Evolutionary conservation across 2,888 invertebrate genomes (phyloP).

Genomic region (Aphelenchoides bicaudatus): DNA sequence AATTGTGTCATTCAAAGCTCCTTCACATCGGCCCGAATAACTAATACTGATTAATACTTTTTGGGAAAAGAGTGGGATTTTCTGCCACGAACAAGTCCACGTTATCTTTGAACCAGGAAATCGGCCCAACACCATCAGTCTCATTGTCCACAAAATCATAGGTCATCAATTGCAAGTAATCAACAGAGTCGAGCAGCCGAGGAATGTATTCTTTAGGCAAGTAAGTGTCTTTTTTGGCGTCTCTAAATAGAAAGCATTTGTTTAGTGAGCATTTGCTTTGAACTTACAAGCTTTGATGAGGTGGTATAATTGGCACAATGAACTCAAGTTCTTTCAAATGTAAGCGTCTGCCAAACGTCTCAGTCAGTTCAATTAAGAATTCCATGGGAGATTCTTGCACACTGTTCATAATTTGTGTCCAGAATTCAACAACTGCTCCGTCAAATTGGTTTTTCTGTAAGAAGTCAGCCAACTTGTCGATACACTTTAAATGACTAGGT

Average conservation of each 20-base stretch:
- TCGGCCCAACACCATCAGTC: conserved; percentile 44
- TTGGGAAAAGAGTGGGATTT: conserved; percentile 12
- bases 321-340: conserved; percentile 18
- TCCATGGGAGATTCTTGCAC: conserved; percentile 62
- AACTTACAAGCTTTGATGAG: conserved; percentile 30
- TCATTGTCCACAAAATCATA: conserved; percentile 44
- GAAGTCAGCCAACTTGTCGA: conserved; percentile 70
- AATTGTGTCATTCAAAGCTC: conserved; percentile 28
- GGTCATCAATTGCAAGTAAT: conserved; percentile 54
- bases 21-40: conserved; percentile 42
- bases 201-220: not conserved
- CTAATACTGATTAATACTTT: conserved; percentile 48
- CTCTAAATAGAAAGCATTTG: not conserved
- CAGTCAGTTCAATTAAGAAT: not conserved
- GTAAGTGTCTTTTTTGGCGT: not conserved
- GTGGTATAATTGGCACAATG: conserved; percentile 42
- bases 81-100: conserved; percentile 23
- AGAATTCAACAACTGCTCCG: conserved; percentile 84
- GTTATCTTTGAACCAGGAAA: conserved; percentile 43
- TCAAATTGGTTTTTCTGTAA: conserved; percentile 77
- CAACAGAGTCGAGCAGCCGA: conserved; percentile 33
- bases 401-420: conserved; percentile 71
- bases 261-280: not conserved
- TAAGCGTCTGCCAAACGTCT: conserved; percentile 24
- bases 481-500: conserved; percentile 70